Evolutionary conservation across 2,888 invertebrate species (phyloP).

Genomic region (Steinernema hermaphroditum): DNA sequence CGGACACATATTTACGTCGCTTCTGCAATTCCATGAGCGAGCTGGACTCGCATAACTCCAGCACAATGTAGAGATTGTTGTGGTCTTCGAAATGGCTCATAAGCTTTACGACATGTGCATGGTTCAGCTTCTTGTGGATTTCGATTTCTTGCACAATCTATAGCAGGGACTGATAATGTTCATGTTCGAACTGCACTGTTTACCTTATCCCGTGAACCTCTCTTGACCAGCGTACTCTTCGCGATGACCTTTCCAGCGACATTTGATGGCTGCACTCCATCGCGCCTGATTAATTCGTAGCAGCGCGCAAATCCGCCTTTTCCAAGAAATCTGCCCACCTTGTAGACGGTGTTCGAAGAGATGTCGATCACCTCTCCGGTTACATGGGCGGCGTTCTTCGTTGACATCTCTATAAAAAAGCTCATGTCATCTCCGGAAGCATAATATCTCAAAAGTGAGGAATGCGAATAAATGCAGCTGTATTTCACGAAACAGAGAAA

Average conservation of each 20-base stretch:
- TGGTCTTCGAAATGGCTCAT: slow-evolving; percentile 3
- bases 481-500: no score
- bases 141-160: slow-evolving; percentile 18
- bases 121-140: slow-evolving; percentile 27
- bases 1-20: slow-evolving; percentile 7
- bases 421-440: no score
- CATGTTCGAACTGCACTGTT: no score
- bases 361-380: slow-evolving; percentile 5
- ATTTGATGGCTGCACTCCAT: slow-evolving; percentile 74
- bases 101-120: slow-evolving; percentile 5
- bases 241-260: slow-evolving; percentile 96
- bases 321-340: slow-evolving; percentile 73
- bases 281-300: slow-evolving; percentile 86
- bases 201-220: slow-evolving; percentile 94
- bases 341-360: slow-evolving; percentile 73
- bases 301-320: slow-evolving; percentile 72
- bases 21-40: slow-evolving; percentile 28
- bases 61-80: slow-evolving; percentile 2
- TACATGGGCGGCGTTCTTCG: not conserved
- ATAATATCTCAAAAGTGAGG: no score
- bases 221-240: slow-evolving; percentile 86
- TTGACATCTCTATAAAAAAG: no score
- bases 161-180: no score
- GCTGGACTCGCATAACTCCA: slow-evolving; percentile 23
- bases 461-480: no score